Conservation (phyloP, 1,140 invertebrate species). For the Charaxes varanes region DNA sequence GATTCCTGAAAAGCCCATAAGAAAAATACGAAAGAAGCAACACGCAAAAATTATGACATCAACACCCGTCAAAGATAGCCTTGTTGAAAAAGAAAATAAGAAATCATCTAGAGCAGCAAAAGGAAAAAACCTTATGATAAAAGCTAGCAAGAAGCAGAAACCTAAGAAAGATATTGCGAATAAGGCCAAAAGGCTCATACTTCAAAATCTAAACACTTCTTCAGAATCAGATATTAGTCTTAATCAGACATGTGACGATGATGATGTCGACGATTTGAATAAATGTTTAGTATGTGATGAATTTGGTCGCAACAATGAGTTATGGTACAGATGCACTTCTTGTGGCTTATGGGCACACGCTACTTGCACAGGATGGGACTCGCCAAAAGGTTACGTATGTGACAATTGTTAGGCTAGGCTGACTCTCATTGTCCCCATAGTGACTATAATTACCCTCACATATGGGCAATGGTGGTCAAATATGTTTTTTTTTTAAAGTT, state of each 20-base stretch:
- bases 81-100: constrained; percentile 14
- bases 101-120: constrained; percentile 9
- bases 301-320: constrained; percentile 20
- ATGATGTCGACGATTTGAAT: constrained; percentile 17
- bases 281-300: constrained; percentile 19
- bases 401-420: constrained; percentile 27
- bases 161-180: constrained; percentile 4
- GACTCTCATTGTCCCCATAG: constrained; percentile 22
- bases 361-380: constrained; percentile 17
- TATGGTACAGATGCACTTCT: constrained; percentile 21
- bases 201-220: constrained; percentile 6
- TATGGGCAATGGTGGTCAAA: constrained; percentile 28
- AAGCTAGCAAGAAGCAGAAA: constrained; percentile 7
- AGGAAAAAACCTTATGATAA: too few species aligned
- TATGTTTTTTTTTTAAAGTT: constrained; percentile 28
- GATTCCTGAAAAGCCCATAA: constrained; percentile 6
- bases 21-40: constrained; percentile 9
- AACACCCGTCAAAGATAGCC: constrained; percentile 9
- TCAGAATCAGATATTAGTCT: constrained; percentile 16
- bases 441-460: constrained; percentile 25
- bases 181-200: constrained; percentile 5
- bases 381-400: constrained; percentile 19
- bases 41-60: constrained; percentile 16
- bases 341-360: constrained; percentile 20
- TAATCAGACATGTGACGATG: constrained; percentile 3